Evolutionary conservation across 92 coral and sea anemone genomes (phyloP), one percentile per base, ranked within the genome.

Genomic region (Scolanthus callimorphus): DNA sequence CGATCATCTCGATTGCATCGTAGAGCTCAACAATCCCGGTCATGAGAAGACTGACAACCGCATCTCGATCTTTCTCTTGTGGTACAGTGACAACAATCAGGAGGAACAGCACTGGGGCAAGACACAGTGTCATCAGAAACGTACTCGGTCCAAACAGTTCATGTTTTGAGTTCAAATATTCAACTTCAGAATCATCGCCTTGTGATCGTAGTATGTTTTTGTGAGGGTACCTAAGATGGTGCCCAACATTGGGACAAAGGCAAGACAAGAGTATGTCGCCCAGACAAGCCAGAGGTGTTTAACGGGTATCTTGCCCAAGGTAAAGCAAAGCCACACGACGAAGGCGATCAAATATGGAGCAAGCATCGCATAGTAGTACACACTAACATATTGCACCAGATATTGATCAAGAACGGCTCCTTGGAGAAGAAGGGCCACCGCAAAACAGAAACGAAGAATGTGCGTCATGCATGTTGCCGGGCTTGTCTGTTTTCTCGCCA

Each of bases 51-150:
- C 31, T 23, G 0, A 3, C 13, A 25, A 39, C 29, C 31, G 27
- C 17, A 23, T 23, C 67, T 3, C 30, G n/a, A 24, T 59, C 6
- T 13, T 23, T n/a, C 24, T 27, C n/a, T 6, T 27, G 11, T 43
- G 55, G 25, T 9, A 4, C 21, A 4, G 54, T 44, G 4, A 53
- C 17, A 19, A 61, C 3, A 24, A 61, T 17, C 1, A 46, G 34
- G 12, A 61, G 39, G 47, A 50, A 48, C 11, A 61, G 27, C 39
- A 46, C 30, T 20, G 68, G 56, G 37, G 68, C 20, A 4, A 45
- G 25, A 3, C 68, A 61, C 31, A 61, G 17, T 22, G 68, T 61
- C 12, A 61, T 61, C 37, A 43, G 43, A 10, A 61, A 22, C 20
- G 20, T 27, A 46, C 25, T 61, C 2, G 68, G 68, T n/a, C 68